Evolutionary conservation across 30 jellyfish, hydroid and myxozoan species (phyloP).

Genomic region (Phacellophora camtschatica): DNA sequence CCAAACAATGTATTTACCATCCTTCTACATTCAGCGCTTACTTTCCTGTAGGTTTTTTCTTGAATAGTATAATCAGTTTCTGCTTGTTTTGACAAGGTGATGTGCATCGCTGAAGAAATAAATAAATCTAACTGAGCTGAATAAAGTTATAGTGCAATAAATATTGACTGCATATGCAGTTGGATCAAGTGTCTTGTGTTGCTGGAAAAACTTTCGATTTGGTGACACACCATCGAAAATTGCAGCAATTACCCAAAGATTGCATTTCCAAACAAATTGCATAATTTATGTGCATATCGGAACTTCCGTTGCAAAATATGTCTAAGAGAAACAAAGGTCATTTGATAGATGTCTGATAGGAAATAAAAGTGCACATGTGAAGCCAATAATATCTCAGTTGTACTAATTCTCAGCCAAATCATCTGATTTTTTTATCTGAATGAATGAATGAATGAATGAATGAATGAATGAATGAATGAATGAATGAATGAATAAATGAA

Average conservation of each 20-base stretch:
- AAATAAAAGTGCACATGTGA: background rate
- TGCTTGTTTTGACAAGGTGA: conserved; percentile 8
- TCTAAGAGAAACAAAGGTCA: background rate
- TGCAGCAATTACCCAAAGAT: conserved; percentile 38
- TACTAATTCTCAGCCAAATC: no score
- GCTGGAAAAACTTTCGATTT: conserved; percentile 6
- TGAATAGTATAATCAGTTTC: conserved; percentile 14
- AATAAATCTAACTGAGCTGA: background rate
- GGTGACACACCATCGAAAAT: conserved; percentile 26
- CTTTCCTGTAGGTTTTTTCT: background rate
- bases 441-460: no score
- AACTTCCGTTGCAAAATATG: conserved; percentile 22
- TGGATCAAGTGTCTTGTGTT: background rate
- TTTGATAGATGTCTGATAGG: background rate
- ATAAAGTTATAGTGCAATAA: conserved; percentile 1
- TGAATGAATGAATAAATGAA: no score
- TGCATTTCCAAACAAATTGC: conserved; percentile 38
- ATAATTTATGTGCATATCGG: background rate
- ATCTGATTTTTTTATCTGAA: no score
- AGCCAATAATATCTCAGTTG: background rate
- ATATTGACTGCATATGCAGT: background rate
- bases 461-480: no score
- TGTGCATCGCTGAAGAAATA: conserved; percentile 29
- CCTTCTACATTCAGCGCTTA: conserved; percentile 17
- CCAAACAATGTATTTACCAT: conserved; percentile 23